Conservation (phyloP, 2,797 vertebrate genomes). For the Agapornis canus region DNA sequence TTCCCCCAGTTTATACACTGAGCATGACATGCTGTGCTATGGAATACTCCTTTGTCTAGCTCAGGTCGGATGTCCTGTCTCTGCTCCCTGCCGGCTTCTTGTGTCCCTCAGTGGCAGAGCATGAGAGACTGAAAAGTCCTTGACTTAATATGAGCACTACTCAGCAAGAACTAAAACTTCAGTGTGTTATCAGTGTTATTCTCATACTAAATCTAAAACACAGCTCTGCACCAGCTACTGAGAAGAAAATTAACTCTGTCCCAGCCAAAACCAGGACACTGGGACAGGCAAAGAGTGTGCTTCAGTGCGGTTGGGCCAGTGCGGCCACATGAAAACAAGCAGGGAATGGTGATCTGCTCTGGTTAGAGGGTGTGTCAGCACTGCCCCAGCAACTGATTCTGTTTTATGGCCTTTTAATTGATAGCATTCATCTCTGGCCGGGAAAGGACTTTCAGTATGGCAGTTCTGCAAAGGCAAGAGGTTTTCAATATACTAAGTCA, state of each 20-base stretch:
- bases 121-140: neutral
- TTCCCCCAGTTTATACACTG: neutral
- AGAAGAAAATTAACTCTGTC: neutral
- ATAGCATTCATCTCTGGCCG: constrained; percentile 39
- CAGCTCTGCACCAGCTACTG: neutral
- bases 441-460: neutral
- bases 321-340: neutral
- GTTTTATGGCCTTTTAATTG: neutral
- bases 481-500: neutral
- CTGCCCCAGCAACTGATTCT: neutral
- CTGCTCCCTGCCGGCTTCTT: neutral
- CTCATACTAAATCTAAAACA: neutral
- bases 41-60: neutral
- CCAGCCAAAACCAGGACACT: neutral
- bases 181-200: neutral
- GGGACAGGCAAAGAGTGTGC: rapidly evolving
- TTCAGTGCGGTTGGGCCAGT: neutral
- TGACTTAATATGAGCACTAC: neutral
- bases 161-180: neutral
- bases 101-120: neutral
- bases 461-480: constrained; percentile 32
- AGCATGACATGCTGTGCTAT: no score
- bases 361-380: neutral
- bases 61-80: neutral
- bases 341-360: neutral